These are phyloP conservation scores for Siniperca scherzeri DNA, from an alignment of 2,797 vertebrate species.

Conservation along the genomic window DNA sequence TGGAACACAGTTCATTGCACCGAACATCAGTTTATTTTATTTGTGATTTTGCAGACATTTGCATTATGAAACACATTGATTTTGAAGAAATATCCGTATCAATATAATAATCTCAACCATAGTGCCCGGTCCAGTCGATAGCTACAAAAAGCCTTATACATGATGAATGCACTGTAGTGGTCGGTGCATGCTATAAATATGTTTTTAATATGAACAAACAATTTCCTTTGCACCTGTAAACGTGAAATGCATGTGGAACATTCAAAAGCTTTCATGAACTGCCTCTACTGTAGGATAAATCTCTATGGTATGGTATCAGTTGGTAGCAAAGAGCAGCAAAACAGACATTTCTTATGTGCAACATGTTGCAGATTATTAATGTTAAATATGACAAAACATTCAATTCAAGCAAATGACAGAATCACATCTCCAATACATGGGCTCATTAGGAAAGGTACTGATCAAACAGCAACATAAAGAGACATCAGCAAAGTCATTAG, in stretches of 20 bases:
- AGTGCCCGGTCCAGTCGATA: background rate
- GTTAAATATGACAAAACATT: conserved; percentile 17
- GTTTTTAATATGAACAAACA: background rate
- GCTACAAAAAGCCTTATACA: background rate
- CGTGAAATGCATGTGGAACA: background rate
- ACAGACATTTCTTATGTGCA: conserved; percentile 7
- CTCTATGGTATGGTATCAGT: background rate
- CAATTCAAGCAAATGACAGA: conserved; percentile 19
- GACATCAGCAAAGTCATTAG: conserved; percentile 24
- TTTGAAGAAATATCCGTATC: background rate
- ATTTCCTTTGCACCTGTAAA: background rate
- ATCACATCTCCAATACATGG: conserved; percentile 12
- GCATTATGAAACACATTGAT: background rate
- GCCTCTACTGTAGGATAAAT: background rate
- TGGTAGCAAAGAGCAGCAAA: conserved; percentile 1
- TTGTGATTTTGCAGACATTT: background rate
- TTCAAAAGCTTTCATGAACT: background rate
- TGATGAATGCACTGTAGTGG: background rate
- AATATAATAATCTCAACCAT: background rate
- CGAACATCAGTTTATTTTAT: background rate
- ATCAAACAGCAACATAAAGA: conserved; percentile 49
- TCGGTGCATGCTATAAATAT: background rate
- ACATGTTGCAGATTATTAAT: conserved; percentile 15
- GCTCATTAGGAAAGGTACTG: conserved; percentile 29
- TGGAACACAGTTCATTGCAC: background rate